phyloP scores from a whole-genome alignment of 2,797 vertebrate species.

The Gobio occitaniae region DNA sequence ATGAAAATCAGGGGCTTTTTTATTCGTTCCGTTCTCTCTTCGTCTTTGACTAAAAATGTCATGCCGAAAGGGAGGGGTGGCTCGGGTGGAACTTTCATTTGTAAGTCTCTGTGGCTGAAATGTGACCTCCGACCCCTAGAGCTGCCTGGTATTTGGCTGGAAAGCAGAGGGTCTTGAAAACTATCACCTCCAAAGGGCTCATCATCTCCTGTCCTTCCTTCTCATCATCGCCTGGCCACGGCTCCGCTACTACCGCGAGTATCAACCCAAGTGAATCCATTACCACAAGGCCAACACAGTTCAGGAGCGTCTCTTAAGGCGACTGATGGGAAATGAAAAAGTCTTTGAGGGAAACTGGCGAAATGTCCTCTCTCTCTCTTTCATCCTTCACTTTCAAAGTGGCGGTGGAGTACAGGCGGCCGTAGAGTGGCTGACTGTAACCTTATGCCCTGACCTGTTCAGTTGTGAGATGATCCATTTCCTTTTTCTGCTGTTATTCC shows the following conservation, averaged over 20 bases:
- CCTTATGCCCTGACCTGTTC: constrained; percentile 53
- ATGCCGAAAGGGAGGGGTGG: background rate
- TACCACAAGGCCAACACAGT: constrained; percentile 38
- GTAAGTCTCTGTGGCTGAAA: constrained; percentile 43
- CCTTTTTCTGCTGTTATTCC: constrained; percentile 17
- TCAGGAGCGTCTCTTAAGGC: constrained; percentile 41
- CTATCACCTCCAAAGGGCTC: constrained; percentile 44
- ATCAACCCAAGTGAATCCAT: constrained; percentile 38
- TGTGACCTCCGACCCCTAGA: constrained; percentile 54
- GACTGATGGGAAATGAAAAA: constrained; percentile 19
- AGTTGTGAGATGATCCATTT: constrained; percentile 43
- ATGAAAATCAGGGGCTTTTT: constrained; percentile 70
- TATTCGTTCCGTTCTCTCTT: constrained; percentile 28
- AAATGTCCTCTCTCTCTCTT: constrained; percentile 40
- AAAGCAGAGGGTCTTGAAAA: constrained; percentile 51
- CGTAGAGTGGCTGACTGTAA: constrained; percentile 38
- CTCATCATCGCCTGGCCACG: background rate
- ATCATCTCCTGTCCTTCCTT: constrained; percentile 21
- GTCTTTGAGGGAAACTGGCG: constrained; percentile 49
- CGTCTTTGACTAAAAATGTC: constrained; percentile 59
- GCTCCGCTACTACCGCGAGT: background rate
- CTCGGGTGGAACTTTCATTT: constrained; percentile 53
- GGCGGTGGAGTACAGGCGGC: background rate
- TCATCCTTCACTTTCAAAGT: constrained; percentile 52
- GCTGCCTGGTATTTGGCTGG: constrained; percentile 63